Percentiles rank a stretch among this genome's conserved stretches.
Evolutionary conservation across 2,888 invertebrate species (phyloP).

Genomic region (Machimus rusticus): DNA sequence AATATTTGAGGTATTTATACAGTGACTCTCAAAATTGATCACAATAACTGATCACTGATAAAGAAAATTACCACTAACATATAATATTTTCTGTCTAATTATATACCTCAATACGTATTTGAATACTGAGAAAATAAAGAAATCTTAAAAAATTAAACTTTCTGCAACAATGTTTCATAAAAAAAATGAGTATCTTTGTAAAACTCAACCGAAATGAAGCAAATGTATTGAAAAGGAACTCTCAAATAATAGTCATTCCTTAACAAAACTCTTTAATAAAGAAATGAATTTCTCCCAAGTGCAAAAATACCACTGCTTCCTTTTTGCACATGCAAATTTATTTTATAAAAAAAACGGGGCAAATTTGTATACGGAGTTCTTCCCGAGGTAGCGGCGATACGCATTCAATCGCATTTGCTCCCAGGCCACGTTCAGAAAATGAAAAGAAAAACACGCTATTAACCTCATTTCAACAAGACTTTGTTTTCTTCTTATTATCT

Average conservation of each 20-base stretch:
- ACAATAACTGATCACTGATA: too few relatives aligned
- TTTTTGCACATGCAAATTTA: neutral
- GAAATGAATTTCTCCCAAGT: neutral
- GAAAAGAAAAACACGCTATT: neutral
- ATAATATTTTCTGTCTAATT: too few relatives aligned
- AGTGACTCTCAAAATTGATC: too few relatives aligned
- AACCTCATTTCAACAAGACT: neutral
- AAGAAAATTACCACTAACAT: too few relatives aligned
- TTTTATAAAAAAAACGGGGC: neutral
- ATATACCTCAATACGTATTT: too few relatives aligned
- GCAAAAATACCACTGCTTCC: neutral
- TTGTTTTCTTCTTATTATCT: neutral
- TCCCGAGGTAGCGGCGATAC: neutral
- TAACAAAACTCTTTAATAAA: neutral
- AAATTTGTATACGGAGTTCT: neutral
- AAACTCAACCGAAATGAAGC: neutral
- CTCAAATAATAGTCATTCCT: neutral
- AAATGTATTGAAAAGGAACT: neutral
- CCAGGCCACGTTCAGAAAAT: neutral
- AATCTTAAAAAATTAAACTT: neutral
- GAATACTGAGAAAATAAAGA: neutral
- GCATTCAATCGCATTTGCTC: neutral
- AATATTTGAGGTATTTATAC: too few relatives aligned
- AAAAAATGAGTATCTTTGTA: neutral
- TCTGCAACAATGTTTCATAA: neutral